Evolutionary conservation across 2,888 invertebrate genomes (phyloP).

Genomic region (Cosmopolites sordidus): DNA sequence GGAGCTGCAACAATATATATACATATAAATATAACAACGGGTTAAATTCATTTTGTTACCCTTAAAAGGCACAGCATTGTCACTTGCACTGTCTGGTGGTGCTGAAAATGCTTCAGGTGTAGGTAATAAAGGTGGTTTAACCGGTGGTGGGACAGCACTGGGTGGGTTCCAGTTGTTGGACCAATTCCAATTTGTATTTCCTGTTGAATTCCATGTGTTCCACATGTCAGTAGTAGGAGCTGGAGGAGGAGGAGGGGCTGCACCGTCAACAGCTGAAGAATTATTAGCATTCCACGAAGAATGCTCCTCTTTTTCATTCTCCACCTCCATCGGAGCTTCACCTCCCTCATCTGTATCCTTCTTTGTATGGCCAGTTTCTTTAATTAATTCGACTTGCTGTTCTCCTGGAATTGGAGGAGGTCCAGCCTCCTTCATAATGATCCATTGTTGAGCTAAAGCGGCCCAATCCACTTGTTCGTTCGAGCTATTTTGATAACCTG

Average conservation of each 20-base stretch:
- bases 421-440: conserved; percentile 83
- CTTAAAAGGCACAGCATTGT: conserved; percentile 34
- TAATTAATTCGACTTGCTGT: conserved; percentile 14
- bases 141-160: conserved; percentile 37
- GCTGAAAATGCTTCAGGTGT: conserved; percentile 40
- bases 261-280: conserved; percentile 39
- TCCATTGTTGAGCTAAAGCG: conserved; percentile 95
- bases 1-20: too few species aligned
- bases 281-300: conserved; percentile 44
- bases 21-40: too few species aligned
- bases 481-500: conserved; percentile 75
- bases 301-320: conserved; percentile 65
- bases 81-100: conserved; percentile 35
- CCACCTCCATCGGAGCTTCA: conserved; percentile 86
- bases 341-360: conserved; percentile 55
- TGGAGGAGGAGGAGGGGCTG: conserved; percentile 35
- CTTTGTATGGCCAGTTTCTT: neutral
- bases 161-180: conserved; percentile 47
- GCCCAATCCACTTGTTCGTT: conserved; percentile 91
- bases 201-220: conserved; percentile 21
- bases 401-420: conserved; percentile 43
- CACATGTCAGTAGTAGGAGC: conserved; percentile 20
- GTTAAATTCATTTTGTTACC: too few species aligned
- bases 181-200: conserved; percentile 42
- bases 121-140: conserved; percentile 45